phyloP scores from a whole-genome alignment of 2,888 invertebrate species.

The Erebia palarica region DNA sequence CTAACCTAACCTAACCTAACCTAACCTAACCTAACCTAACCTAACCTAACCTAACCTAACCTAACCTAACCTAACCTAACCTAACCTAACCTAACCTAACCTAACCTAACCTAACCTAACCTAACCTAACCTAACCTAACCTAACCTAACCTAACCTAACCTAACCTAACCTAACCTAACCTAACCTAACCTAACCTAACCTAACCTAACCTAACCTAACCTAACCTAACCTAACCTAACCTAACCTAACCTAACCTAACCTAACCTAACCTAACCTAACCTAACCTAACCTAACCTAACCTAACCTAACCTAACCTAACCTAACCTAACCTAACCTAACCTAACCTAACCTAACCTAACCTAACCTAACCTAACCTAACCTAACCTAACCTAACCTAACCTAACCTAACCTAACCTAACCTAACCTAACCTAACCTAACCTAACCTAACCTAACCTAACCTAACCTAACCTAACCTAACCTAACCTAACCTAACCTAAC shows the following conservation, averaged over 20 bases:
- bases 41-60: constrained; percentile 38
- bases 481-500: constrained; percentile 17
- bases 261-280: constrained; percentile 33
- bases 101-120: constrained; percentile 35
- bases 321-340: constrained; percentile 32
- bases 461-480: constrained; percentile 20
- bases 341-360: constrained; percentile 23
- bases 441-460: constrained; percentile 14
- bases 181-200: constrained; percentile 26
- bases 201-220: constrained; percentile 26
- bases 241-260: constrained; percentile 28
- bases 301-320: constrained; percentile 30
- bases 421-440: constrained; percentile 24
- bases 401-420: constrained; percentile 31
- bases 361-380: constrained; percentile 7
- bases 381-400: constrained; percentile 24
- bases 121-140: constrained; percentile 40
- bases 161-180: constrained; percentile 38
- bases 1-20: constrained; percentile 33
- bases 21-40: constrained; percentile 38
- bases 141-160: constrained; percentile 37
- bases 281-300: constrained; percentile 28
- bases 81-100: constrained; percentile 35
- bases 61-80: constrained; percentile 41
- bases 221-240: constrained; percentile 26